Base-by-base conservation (phyloP, 1,140 invertebrate species). In the Pseudomyrmex dendroicus region DNA sequence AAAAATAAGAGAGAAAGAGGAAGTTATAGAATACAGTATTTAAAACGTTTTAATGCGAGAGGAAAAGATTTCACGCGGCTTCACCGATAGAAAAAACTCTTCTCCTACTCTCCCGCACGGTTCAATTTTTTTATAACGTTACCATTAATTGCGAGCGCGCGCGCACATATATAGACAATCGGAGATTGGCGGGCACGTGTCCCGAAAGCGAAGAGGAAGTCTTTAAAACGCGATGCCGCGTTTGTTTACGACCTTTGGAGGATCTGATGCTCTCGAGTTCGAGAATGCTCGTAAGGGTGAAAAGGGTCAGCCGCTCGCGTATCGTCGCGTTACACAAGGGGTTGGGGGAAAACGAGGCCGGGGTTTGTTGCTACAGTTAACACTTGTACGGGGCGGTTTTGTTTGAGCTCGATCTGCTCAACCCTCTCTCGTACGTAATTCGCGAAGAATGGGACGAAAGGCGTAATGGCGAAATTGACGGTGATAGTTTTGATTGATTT, bases 321-420 rank as follows among this genome's bases (percentile, higher is more conserved):
- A 80, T 44, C 52, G 44, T 61, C 73, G 62, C 68, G 63, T 64
- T 57, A 35, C 17, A 87, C 17, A 87, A 87, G 82, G 87, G 86
- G 86, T 86, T 82, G 62, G 77, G 0, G 68, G 76, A 80, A 25
- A 25, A 70, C 73, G 74, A 68, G 74, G 82, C 0, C 73, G 63
- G 76, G 76, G 84, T 89, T 77, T 86, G 84, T 88, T 88, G 72
- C 73, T 83, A 88, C 82, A 88, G 86, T 89, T 89, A 89, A 89
- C 88, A 89, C 88, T 89, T 88, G 80, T 82, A 35, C 57, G 66
- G 84, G 62, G 67, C 68, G 54, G 54, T 82, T 73, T 57, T 56
- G 74, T 78, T 78, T 78, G 76, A 25, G 76, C 44, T 48, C 76
- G 63, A 76, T 76, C 61, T 54, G 48, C 4, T 50, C 54, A 17